phyloP scores from a whole-genome alignment of 2,888 invertebrate species.

The Acronicta psi region DNA sequence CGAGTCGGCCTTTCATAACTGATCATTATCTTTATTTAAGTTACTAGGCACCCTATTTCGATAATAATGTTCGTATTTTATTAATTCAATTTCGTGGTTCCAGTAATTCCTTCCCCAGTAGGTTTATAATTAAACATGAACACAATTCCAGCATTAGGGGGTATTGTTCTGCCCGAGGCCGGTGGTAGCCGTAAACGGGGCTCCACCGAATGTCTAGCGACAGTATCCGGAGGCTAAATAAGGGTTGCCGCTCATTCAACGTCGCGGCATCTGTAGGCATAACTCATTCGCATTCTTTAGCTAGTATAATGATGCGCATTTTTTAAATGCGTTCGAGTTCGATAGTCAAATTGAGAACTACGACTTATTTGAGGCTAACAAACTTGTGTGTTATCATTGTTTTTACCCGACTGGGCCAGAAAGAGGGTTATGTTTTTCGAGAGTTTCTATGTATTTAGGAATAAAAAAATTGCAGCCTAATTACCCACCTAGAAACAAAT shows the following conservation, averaged over 20 bases:
- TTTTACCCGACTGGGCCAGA: no score
- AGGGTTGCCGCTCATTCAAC: constrained; percentile 13
- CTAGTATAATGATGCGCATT: background rate
- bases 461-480: no score
- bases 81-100: background rate
- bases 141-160: constrained; percentile 46
- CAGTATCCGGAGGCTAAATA: constrained; percentile 26
- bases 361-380: no score
- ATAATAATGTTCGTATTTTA: constrained; percentile 6
- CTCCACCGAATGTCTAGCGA: constrained; percentile 14
- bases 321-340: background rate
- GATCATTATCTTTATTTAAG: constrained; percentile 37
- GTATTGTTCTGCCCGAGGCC: constrained; percentile 40
- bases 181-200: constrained; percentile 13
- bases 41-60: background rate
- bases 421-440: no score
- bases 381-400: no score
- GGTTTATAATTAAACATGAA: constrained; percentile 34
- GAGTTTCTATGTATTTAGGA: no score
- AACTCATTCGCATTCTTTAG: no score
- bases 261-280: background rate
- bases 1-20: background rate
- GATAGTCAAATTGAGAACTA: no score
- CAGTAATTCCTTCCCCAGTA: background rate
- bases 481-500: no score